Evolutionary conservation across 2,888 invertebrate species (phyloP).

Genomic region (Drosophila mayaguana): DNA sequence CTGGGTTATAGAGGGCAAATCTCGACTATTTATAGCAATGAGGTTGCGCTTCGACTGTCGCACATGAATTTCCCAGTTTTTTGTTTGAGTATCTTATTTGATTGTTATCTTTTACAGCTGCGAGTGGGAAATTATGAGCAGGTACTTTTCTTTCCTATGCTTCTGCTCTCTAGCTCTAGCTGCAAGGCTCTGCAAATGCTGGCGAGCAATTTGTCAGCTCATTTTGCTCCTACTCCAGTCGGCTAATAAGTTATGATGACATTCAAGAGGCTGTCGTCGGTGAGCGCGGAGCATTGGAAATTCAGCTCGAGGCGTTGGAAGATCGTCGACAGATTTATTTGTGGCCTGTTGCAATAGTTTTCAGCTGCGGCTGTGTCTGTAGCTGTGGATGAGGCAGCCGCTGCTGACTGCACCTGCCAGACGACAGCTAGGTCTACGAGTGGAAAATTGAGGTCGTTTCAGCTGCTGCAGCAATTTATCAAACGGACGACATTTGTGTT

Average conservation of each 20-base stretch:
- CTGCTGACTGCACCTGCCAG: conserved; percentile 51
- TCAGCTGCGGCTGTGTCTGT: conserved; percentile 7
- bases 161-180: conserved; percentile 50
- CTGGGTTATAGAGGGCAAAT: conserved; percentile 44
- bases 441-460: conserved; percentile 63
- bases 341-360: conserved; percentile 65
- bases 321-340: conserved; percentile 66
- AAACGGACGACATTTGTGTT: conserved; percentile 58
- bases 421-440: conserved; percentile 26
- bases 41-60: conserved; percentile 67
- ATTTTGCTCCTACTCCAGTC: conserved; percentile 47
- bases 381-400: not conserved
- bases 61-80: conserved; percentile 53
- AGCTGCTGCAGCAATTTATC: conserved; percentile 60
- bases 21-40: conserved; percentile 61
- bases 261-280: conserved; percentile 71
- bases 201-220: conserved; percentile 73
- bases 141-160: conserved; percentile 35
- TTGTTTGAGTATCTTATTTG: not conserved
- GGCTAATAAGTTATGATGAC: conserved; percentile 71
- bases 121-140: conserved; percentile 48
- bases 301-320: conserved; percentile 3
- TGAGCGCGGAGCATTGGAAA: conserved; percentile 1
- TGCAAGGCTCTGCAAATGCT: conserved; percentile 50
- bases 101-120: not conserved